Percentiles rank a stretch among this genome's conserved stretches.
phyloP scores from a whole-genome alignment of 2,888 invertebrate genomes.

The Luffia ferchaultella region DNA sequence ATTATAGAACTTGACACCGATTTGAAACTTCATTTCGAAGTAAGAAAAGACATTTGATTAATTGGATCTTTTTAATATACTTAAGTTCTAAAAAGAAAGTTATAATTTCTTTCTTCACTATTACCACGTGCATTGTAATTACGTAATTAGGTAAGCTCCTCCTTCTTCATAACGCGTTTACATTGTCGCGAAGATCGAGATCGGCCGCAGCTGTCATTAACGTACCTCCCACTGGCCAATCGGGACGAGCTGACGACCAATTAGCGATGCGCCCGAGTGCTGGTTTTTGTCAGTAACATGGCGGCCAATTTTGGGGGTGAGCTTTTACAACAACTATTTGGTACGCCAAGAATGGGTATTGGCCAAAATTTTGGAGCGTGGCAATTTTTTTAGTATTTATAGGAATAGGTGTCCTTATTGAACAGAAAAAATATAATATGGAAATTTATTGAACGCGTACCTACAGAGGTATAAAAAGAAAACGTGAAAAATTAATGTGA shows the following conservation, averaged over 20 bases:
- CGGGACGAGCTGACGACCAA: conserved; percentile 42
- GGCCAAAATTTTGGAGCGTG: neutral
- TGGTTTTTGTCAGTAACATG: neutral
- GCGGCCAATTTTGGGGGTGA: neutral
- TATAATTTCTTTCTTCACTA: neutral
- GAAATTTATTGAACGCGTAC: neutral
- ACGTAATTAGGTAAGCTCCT: neutral
- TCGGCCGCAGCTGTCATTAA: neutral
- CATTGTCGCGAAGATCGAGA: neutral
- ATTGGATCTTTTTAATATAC: too few species aligned
- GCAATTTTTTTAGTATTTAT: neutral
- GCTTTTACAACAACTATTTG: neutral
- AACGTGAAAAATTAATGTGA: neutral
- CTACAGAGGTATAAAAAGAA: neutral
- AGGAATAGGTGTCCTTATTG: neutral
- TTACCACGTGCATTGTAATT: neutral
- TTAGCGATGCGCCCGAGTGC: conserved; percentile 26
- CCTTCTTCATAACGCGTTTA: neutral
- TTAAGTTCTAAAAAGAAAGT: neutral
- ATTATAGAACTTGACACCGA: too few species aligned
- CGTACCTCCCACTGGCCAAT: conserved; percentile 49
- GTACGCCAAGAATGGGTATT: neutral
- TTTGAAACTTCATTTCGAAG: too few species aligned
- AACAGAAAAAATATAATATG: neutral
- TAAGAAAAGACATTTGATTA: too few species aligned